These are phyloP conservation scores for Ceyx melanurus DNA, from an alignment of 2,113 vertebrate genomes.

Conservation along the genomic window DNA sequence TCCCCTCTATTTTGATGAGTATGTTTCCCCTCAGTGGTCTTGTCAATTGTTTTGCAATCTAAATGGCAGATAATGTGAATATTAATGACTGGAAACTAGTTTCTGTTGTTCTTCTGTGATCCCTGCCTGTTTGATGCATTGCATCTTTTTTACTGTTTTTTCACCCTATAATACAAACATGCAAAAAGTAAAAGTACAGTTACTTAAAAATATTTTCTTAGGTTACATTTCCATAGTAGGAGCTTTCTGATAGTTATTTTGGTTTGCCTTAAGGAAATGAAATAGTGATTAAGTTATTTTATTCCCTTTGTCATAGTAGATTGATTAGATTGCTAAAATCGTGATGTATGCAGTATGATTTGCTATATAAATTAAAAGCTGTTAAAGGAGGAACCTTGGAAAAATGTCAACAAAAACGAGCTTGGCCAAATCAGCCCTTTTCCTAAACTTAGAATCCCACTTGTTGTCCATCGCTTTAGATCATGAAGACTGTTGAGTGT, in stretches of 20 bases:
- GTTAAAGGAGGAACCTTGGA: neutral
- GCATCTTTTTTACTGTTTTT: neutral
- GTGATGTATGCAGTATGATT: neutral
- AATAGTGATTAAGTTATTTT: neutral
- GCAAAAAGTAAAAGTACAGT: neutral
- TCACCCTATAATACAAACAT: rapidly evolving
- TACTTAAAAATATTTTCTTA: neutral
- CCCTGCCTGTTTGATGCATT: neutral
- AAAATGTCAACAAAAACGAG: neutral
- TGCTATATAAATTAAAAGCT: neutral
- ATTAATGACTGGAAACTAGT: neutral
- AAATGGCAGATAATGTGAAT: neutral
- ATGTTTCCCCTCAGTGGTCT: neutral
- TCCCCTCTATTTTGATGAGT: neutral
- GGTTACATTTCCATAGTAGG: neutral
- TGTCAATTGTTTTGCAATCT: neutral
- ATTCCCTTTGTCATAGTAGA: neutral
- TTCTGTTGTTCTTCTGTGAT: neutral
- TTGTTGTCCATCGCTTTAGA: neutral
- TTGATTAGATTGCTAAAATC: neutral
- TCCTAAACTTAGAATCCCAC: neutral
- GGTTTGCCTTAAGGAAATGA: neutral
- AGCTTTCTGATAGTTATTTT: neutral
- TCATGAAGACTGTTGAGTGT: neutral
- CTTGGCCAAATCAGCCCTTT: neutral